Percentiles rank a stretch among this genome's conserved stretches.
These are phyloP conservation scores for Catharus ustulatus DNA, from an alignment of 2,797 vertebrate species.

Conservation along the genomic window DNA sequence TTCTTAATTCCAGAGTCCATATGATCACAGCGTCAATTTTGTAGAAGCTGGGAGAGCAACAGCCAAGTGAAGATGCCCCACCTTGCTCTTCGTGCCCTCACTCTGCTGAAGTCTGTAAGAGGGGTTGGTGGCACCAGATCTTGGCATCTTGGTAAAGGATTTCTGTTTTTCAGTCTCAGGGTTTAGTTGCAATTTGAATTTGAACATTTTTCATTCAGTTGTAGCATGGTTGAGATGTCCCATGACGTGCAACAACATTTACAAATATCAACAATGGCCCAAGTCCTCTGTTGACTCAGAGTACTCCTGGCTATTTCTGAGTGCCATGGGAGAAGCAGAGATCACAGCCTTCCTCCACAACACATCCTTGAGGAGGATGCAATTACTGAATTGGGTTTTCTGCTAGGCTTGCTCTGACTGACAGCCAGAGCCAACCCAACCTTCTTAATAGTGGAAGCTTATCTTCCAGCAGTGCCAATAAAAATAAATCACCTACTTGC, in stretches of 20 bases:
- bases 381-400: background rate
- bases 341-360: background rate
- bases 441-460: background rate
- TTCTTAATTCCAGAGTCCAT: background rate
- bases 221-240: background rate
- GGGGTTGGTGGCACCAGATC: background rate
- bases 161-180: background rate
- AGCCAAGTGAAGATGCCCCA: background rate
- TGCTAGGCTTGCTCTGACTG: background rate
- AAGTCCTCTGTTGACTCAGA: background rate
- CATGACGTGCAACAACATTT: background rate
- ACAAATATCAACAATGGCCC: background rate
- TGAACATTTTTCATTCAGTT: background rate
- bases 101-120: background rate
- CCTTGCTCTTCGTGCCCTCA: background rate
- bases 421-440: background rate
- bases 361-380: background rate
- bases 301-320: background rate
- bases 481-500: constrained; percentile 64
- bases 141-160: background rate
- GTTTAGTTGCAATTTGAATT: background rate
- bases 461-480: constrained; percentile 39
- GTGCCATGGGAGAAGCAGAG: background rate
- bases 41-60: background rate
- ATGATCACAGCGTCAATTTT: background rate